Percentiles rank a stretch among this genome's conserved stretches.
phyloP scores from a whole-genome alignment of 2,797 vertebrate species.

The Centroberyx gerrardi region DNA sequence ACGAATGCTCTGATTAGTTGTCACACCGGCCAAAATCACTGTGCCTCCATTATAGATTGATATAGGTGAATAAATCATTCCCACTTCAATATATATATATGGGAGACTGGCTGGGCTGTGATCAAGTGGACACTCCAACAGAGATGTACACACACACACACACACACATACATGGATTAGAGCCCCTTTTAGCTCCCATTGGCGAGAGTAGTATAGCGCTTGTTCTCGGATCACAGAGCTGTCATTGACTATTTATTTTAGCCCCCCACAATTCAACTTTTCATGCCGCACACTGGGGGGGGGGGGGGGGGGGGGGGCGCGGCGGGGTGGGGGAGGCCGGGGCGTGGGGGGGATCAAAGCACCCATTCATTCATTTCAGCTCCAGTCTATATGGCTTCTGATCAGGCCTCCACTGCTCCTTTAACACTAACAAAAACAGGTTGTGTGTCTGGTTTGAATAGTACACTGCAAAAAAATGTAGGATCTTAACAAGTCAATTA shows the following conservation, averaged over 20 bases:
- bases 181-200: constrained; percentile 5
- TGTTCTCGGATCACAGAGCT: constrained; percentile 85
- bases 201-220: constrained; percentile 56
- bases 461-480: neutral
- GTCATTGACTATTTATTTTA: constrained; percentile 93
- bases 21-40: too few relatives aligned
- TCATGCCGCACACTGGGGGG: constrained; percentile 64
- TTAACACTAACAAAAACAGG: constrained; percentile 48
- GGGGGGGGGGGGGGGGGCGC: neutral
- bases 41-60: too few relatives aligned
- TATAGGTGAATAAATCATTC: constrained; percentile 84
- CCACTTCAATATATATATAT: neutral
- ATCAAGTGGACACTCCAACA: neutral
- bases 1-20: too few relatives aligned
- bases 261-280: constrained; percentile 87
- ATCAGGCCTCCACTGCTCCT: constrained; percentile 63
- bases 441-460: neutral
- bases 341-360: constrained; percentile 69
- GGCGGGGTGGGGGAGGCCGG: neutral
- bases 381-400: constrained; percentile 64
- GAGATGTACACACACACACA: neutral
- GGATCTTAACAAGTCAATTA: constrained; percentile 13
- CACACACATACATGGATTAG: constrained; percentile 1
- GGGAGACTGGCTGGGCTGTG: too few relatives aligned
- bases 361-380: constrained; percentile 81